phyloP scores from a whole-genome alignment of 2,888 invertebrate species.

The Volucella bombylans region DNA sequence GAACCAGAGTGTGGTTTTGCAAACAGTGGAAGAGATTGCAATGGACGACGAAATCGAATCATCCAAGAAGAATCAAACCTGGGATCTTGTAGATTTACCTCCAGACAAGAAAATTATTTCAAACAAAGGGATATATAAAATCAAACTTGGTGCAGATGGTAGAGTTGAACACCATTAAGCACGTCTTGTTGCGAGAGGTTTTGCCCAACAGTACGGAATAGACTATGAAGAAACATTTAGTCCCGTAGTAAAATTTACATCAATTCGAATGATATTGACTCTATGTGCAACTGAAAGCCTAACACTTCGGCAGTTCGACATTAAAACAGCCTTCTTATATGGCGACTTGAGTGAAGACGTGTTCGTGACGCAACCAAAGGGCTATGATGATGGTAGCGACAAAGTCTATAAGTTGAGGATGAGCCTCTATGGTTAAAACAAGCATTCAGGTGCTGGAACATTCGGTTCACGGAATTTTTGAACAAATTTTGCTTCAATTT shows the following conservation, averaged over 20 bases:
- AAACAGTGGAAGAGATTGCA: conserved; percentile 36
- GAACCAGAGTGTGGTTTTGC: no score
- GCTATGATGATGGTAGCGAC: no score
- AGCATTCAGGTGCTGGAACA: no score
- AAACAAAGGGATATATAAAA: conserved; percentile 43
- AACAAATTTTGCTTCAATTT: no score
- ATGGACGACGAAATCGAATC: conserved; percentile 64
- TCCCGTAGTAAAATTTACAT: conserved; percentile 74
- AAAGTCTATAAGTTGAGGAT: no score
- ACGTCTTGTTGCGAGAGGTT: conserved; percentile 77
- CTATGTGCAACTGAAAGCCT: no score
- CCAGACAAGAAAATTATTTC: no score
- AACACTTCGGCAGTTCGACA: no score
- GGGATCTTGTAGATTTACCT: conserved; percentile 17
- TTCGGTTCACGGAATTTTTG: no score
- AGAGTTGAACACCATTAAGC: conserved; percentile 55
- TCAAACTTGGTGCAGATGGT: conserved; percentile 59
- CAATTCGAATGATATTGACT: no score
- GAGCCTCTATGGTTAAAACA: no score
- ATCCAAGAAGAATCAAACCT: no score
- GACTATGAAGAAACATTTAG: conserved; percentile 78
- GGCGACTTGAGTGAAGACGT: conserved; percentile 50
- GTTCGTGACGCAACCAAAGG: conserved; percentile 66
- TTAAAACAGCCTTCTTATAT: conserved; percentile 63
- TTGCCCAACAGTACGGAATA: conserved; percentile 75